These are phyloP conservation scores for Lepidurus apus DNA, from an alignment of 1,140 invertebrate species.

Conservation along the genomic window DNA sequence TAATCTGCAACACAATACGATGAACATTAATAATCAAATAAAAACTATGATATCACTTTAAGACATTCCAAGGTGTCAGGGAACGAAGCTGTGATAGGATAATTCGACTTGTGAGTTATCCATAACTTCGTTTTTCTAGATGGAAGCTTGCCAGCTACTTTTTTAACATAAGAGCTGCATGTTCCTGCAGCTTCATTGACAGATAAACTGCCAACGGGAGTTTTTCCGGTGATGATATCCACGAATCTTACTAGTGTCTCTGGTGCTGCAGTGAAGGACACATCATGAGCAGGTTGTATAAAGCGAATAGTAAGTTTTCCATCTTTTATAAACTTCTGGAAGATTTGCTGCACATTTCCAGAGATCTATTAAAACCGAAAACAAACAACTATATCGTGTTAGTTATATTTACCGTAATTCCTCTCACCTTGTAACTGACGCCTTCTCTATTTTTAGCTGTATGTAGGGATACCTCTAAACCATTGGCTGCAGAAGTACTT, in stretches of 20 bases:
- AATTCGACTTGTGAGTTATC: conserved; percentile 57
- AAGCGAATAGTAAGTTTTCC: conserved; percentile 69
- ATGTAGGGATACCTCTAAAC: conserved; percentile 53
- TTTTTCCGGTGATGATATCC: conserved; percentile 56
- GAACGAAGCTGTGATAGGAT: conserved; percentile 59
- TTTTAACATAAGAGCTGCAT: conserved; percentile 22
- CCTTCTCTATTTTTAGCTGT: conserved; percentile 58
- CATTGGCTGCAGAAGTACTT: not conserved
- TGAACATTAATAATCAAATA: conserved; percentile 32
- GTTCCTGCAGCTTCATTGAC: conserved; percentile 26
- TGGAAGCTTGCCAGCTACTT: conserved; percentile 45
- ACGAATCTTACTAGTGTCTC: conserved; percentile 61
- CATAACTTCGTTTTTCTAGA: conserved; percentile 52
- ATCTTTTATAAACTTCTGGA: conserved; percentile 61
- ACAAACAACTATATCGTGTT: conserved; percentile 24
- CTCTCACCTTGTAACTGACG: conserved; percentile 54
- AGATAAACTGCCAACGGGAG: conserved; percentile 49
- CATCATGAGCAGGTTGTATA: conserved; percentile 59
- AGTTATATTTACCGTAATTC: not conserved
- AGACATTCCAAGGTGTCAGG: conserved; percentile 57
- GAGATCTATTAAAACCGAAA: conserved; percentile 46
- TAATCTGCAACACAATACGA: conserved; percentile 45
- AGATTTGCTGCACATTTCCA: conserved; percentile 58
- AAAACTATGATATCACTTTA: conserved; percentile 26
- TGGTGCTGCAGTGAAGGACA: conserved; percentile 56